phyloP scores from a whole-genome alignment of 1,140 invertebrate species.

The Diachasma alloeum region DNA sequence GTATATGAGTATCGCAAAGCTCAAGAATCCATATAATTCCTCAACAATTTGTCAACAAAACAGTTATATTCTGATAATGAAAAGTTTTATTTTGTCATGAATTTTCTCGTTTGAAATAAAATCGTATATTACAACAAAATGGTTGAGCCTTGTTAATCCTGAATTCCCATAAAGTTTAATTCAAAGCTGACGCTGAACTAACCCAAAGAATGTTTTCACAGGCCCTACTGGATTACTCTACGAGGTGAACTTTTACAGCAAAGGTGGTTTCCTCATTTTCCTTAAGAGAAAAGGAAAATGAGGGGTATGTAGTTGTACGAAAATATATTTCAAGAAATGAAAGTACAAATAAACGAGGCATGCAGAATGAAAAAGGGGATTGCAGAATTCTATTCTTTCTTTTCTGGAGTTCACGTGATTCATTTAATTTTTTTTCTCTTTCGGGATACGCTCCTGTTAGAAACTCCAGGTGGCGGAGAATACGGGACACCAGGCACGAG shows the following conservation, averaged over 20 bases:
- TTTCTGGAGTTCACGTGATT: background rate
- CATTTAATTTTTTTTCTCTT: conserved; percentile 23
- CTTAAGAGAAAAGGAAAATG: too few relatives aligned
- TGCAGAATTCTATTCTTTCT: background rate
- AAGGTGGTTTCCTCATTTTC: background rate
- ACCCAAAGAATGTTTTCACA: too few relatives aligned
- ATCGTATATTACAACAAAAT: too few relatives aligned
- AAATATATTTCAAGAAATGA: background rate
- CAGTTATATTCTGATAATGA: background rate
- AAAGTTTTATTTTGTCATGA: background rate
- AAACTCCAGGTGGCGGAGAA: conserved; percentile 87
- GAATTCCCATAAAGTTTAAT: too few relatives aligned
- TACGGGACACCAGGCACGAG: conserved; percentile 70
- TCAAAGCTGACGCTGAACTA: too few relatives aligned
- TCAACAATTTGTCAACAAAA: background rate
- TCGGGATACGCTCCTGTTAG: conserved; percentile 82
- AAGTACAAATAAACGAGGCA: background rate
- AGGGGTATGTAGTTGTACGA: too few relatives aligned
- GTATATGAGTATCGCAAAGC: conserved; percentile 76
- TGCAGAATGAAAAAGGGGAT: background rate
- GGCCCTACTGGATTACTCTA: too few relatives aligned
- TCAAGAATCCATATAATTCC: conserved; percentile 72
- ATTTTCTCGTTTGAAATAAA: background rate
- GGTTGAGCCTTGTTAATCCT: too few relatives aligned
- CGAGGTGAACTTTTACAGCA: background rate